Evolutionary conservation across 2,797 vertebrate species (phyloP), one percentile per base, ranked within the genome.

Genomic region (Acrossocheilus wenchowensis): DNA sequence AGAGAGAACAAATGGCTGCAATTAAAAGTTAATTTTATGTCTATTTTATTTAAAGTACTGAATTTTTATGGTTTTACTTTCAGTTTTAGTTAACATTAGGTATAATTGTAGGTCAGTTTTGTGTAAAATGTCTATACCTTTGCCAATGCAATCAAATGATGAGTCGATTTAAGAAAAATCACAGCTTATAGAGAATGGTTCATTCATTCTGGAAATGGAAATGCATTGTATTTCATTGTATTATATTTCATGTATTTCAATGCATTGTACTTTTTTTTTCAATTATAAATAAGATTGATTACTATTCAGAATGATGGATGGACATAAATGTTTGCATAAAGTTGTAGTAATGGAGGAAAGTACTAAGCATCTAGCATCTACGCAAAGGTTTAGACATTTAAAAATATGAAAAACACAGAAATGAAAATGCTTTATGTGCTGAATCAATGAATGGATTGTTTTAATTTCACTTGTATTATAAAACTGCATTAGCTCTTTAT

Each of bases 401-500:
- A 36, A 77, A 30, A 34, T 21, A 74, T 17, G 0, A 36, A 54
- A 57, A 54, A 5, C 26, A 23, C 30, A 36, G 9, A 21, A 9
- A 62, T 43, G 11, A 2, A 72, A 69, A 14, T 23, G 30, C 41
- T 78, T 78, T 39, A 23, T 39, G 14, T 57, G 9, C 19, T 57
- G 5, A 41, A 60, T 78, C 21, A 23, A 66, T 19, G 0, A n/a
- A 64, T 80, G 4, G 7, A 43, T 19, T 62, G 14, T 43, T 64
- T 80, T 26, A 4, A 19, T 11, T 1, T 4, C 2, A 73, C 17
- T 60, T 14, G 11, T 64, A 15, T 34, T 23, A 26, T 66, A 36
- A 41, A 64, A 69, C 36, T 50, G 1, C 48, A 82, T 60, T 69
- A 72, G 66, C n/a, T 72, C 64, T 68, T 75, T 72, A 50, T 34